Base-by-base conservation (phyloP, 53 echinoderm and acorn worm genomes). In the Luidia sarsii region DNA sequence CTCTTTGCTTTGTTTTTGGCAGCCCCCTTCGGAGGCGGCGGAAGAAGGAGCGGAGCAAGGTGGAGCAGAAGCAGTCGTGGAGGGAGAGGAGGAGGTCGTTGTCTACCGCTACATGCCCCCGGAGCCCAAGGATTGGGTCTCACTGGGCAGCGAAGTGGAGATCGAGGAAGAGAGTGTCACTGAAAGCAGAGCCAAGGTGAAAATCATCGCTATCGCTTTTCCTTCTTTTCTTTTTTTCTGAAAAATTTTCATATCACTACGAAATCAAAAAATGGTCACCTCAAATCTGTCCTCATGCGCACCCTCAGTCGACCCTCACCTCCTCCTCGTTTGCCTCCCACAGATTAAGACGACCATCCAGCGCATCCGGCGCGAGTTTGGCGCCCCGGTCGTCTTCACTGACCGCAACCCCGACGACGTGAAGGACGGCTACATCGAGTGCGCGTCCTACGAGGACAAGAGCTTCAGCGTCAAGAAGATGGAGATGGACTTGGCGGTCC, bases 371-470 rank as follows among this genome's bases (percentile, higher is more conserved):
- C 85, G 93, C 30, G 97, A 97, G 45, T 97, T 97, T 84, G 97
- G 97, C 2, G 85, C 91, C 0, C 88, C 97, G 0, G 39, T 91
- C 1, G 88, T 79, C 30, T 97, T 97, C 63, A 55, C 88, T 0
- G 97, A 97, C 60, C 81, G 93, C 11, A 88, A 88, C 31, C 80
- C 93, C 7, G 97, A 90, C 54, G 97, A 97, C 46, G 91, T 88
- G 27, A 97, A 97, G 39, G 97, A 97, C 72, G 97, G 97, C 24
- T 97, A 89, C 85, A 91, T 97, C 13, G 97, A 97, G 51, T 97
- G 97, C 75, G 65, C 66, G 8, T 79, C 93, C 0, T 97, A 74
- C 39, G 97, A 97, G 75, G 97, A 97, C 87, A 93, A 97, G 53
- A 93, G 89, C 60, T 97, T 72, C 68, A 93, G 67, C 46, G 85